These are phyloP conservation scores for Sebastes oblongus DNA, from an alignment of 2,797 vertebrate genomes.

Conservation along the genomic window DNA sequence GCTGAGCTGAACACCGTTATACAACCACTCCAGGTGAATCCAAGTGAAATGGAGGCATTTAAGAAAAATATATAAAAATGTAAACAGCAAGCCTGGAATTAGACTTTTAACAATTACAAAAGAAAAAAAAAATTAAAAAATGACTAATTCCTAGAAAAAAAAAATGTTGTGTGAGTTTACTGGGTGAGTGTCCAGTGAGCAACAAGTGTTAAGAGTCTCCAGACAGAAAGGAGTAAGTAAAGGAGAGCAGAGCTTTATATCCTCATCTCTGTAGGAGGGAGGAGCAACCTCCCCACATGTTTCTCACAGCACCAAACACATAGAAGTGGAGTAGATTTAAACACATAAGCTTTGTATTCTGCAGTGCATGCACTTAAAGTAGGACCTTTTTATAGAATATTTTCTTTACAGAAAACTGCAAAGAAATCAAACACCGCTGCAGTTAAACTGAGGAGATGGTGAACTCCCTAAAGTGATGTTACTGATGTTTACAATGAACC, in stretches of 20 bases:
- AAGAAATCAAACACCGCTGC: background rate
- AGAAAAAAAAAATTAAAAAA: too few relatives aligned
- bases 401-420: background rate
- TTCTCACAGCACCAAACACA: background rate
- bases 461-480: too few relatives aligned
- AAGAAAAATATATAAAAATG: too few relatives aligned
- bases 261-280: constrained; percentile 39
- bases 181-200: background rate
- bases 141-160: background rate
- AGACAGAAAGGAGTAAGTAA: background rate
- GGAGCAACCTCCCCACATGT: constrained; percentile 54
- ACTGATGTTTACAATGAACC: too few relatives aligned
- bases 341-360: background rate
- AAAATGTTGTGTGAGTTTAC: background rate
- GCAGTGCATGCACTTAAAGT: background rate
- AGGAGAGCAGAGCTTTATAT: constrained; percentile 48
- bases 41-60: background rate
- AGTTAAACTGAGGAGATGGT: background rate
- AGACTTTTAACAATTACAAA: background rate
- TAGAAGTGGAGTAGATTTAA: background rate
- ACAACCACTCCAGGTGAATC: background rate
- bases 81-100: background rate
- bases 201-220: constrained; percentile 9
- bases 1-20: background rate
- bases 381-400: background rate